Evolutionary conservation across 2,797 vertebrate genomes (phyloP), one percentile per base, ranked within the genome.

Genomic region (Apogon hyalosoma): DNA sequence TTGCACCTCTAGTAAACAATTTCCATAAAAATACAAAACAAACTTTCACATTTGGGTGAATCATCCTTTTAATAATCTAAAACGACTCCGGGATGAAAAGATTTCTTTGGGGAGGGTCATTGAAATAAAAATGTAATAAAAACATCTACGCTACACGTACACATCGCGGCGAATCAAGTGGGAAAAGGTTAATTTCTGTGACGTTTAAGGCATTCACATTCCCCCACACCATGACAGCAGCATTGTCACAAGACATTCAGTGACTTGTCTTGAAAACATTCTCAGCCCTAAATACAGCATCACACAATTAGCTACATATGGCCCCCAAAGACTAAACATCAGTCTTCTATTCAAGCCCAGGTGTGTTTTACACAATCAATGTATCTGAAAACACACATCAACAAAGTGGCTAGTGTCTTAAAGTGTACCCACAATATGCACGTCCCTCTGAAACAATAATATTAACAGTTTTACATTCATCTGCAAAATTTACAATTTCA

Each of bases 401-500:
- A 83, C 74, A 89, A 89, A 88, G 84, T 88, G 86, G 58, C 83
- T 38, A 74, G 80, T 88, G 85, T 82, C 62, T 65, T 60, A 81
- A 68, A 69, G 73, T 81, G 69, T 73, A 73, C 78, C 70, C 70
- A 78, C 63, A 58, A 70, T 52, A 74, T 46, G 68, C 28, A 40
- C 21, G 24, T 66, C 70, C 72, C 73, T 76, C 50, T 66, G 15
- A 50, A 78, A 74, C 75, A 64, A 62, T 18, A 67, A 78, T 7
- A 52, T 59, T 68, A 77, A 75, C 67, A 73, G 52, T 53, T 73
- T 81, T 79, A 90, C 82, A 86, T 87, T 83, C 80, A 75, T 73
- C 43, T 36, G 53, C 40, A 83, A 75, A 82, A 61, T 68, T 38
- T 45, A 79, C 64, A 52, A 36, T 73, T 70, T 75, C 56, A 80